These are phyloP conservation scores for Papilio elwesi DNA, from an alignment of 2,888 invertebrate species.

Conservation along the genomic window DNA sequence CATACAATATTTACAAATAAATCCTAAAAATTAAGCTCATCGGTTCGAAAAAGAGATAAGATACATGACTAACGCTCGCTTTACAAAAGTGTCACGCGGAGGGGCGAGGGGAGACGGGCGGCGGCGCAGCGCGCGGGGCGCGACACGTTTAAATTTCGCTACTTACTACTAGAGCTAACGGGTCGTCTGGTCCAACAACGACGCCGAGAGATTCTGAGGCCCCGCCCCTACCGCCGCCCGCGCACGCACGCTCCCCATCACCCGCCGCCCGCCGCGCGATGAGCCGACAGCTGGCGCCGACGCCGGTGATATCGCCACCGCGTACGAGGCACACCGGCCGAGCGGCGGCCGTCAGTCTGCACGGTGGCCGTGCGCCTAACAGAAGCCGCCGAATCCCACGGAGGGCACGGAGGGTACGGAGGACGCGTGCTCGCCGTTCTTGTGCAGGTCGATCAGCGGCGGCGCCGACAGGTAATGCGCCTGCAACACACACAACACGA, in stretches of 20 bases:
- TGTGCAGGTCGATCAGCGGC: constrained; percentile 77
- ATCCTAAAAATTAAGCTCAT: constrained; percentile 78
- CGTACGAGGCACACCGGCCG: too few species aligned
- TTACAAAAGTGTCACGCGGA: constrained; percentile 51
- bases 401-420: constrained; percentile 75
- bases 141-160: constrained; percentile 33
- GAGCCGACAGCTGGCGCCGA: too few species aligned
- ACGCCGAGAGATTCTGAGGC: background rate
- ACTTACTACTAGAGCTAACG: constrained; percentile 38
- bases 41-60: constrained; percentile 69
- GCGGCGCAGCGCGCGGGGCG: constrained; percentile 35
- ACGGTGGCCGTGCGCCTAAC: constrained; percentile 61
- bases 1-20: constrained; percentile 81
- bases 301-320: too few species aligned
- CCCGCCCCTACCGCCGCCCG: constrained; percentile 17
- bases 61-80: constrained; percentile 70
- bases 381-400: constrained; percentile 81
- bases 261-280: constrained; percentile 14
- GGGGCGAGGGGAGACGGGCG: constrained; percentile 26
- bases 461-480: constrained; percentile 76
- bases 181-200: constrained; percentile 15
- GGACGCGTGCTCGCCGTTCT: constrained; percentile 69
- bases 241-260: constrained; percentile 24
- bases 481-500: constrained; percentile 50
- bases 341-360: constrained; percentile 19